These are phyloP conservation scores for Pseudorectes ferrugineus DNA, from an alignment of 2,113 vertebrate genomes.

Conservation along the genomic window DNA sequence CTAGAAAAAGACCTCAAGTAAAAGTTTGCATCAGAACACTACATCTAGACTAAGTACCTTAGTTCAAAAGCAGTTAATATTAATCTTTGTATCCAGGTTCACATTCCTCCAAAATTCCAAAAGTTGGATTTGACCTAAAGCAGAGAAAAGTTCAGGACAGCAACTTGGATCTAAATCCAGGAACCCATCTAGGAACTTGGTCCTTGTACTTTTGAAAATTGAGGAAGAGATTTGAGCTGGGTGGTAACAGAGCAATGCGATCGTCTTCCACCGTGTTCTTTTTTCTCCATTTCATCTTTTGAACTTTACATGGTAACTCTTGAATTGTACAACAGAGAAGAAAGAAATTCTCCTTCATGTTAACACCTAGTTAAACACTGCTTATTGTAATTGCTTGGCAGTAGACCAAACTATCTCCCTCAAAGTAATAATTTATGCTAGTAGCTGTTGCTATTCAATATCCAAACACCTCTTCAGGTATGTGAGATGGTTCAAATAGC, in stretches of 20 bases:
- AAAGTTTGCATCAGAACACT: not conserved
- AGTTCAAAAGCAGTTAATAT: not conserved
- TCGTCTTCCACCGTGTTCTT: not conserved
- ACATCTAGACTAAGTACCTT: not conserved
- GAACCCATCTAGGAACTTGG: not conserved
- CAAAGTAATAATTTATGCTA: not conserved
- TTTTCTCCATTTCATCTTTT: not conserved
- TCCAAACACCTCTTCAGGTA: not conserved
- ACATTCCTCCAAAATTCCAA: not conserved
- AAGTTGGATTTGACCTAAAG: not conserved
- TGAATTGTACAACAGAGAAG: not conserved
- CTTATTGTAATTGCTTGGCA: slow-evolving; percentile 13
- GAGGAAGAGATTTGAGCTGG: not conserved
- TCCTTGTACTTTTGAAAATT: not conserved
- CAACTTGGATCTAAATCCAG: not conserved
- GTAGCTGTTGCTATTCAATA: not conserved
- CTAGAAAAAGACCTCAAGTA: not conserved
- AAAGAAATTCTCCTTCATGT: not conserved
- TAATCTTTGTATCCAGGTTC: not conserved
- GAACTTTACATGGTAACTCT: not conserved
- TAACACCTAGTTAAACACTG: not conserved
- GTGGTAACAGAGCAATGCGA: not conserved
- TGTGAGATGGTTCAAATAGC: not conserved
- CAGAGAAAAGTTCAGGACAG: not conserved
- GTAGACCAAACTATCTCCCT: not conserved